Base-by-base conservation (phyloP, 2,888 invertebrate species). In the Agrotis clavis region DNA sequence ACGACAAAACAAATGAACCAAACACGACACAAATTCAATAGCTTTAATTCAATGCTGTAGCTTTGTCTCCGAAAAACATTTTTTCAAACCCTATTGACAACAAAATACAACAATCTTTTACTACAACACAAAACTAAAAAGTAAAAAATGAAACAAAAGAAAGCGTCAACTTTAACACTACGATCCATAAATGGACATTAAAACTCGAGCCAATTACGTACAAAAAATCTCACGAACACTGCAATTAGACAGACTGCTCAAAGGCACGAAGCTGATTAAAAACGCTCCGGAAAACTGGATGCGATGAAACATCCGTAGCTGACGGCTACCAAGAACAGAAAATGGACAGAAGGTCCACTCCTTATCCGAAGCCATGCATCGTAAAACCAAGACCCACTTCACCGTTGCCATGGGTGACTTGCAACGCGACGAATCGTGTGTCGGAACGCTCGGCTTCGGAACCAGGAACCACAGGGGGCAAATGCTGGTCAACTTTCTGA, bases 231-330 rank as follows among this genome's bases (percentile, higher is more conserved):
- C 41, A 67, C 45, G 57, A 61, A 53, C 71, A 63, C 41, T 60
- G 57, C 68, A 73, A 72, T 67, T 71, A 82, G 64, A 67, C 25
- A 48, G 18, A 47, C 51, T 64, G 35, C 60, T 79, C 53, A 83
- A 72, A 70, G 62, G 53, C 63, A 60, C 45, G 63, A 73, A 79
- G 66, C 71, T 74, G 63, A 82, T 85, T 83, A 83, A 73, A 85
- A 80, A 73, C 53, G 54, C 64, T 60, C 19, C 56, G 51, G 54
- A 57, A 57, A 78, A 66, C 50, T 53, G 13, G 53, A 63, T 62
- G 73, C 72, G 67, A 71, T 70, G 68, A 71, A 71, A 70, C 63
- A 59, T 69, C 63, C 60, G 48, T n/a, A 41, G 21, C 60, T 60
- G 56, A 63, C 64, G 63, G 53, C 53, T 65, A 14, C 18, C 11